Evolutionary conservation across 2,888 invertebrate genomes (phyloP).

Genomic region (Eretmocerus hayati): DNA sequence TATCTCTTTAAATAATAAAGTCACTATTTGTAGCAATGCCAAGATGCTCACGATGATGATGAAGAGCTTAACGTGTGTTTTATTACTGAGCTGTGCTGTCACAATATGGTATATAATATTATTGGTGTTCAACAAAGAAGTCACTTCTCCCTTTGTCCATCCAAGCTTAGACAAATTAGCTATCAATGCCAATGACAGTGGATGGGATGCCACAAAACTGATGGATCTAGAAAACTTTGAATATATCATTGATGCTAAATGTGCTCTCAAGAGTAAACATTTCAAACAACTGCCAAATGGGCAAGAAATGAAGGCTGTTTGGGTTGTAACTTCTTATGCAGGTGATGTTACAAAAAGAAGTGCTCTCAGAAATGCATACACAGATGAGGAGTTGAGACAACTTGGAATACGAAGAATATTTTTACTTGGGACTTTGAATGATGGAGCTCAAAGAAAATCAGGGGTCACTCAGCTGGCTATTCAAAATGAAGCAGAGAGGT

Average conservation of each 20-base stretch:
- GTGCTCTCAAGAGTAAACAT: constrained; percentile 7
- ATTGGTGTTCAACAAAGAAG: no score
- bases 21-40: no score
- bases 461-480: constrained; percentile 51
- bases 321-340: constrained; percentile 69
- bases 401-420: constrained; percentile 62
- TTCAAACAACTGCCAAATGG: background rate
- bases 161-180: no score
- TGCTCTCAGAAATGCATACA: constrained; percentile 63
- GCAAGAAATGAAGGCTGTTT: constrained; percentile 25
- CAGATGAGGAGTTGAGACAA: constrained; percentile 51
- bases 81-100: no score
- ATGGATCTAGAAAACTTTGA: constrained; percentile 8
- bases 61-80: no score
- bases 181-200: no score
- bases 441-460: constrained; percentile 39
- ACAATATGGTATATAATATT: no score
- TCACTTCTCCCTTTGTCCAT: no score
- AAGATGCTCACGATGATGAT: no score
- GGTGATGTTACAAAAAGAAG: constrained; percentile 64
- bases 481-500: constrained; percentile 55
- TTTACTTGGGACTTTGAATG: constrained; percentile 59
- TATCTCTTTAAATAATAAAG: no score
- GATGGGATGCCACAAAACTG: background rate
- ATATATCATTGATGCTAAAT: constrained; percentile 11